These are phyloP conservation scores for Solea senegalensis DNA, from an alignment of 2,113 vertebrate genomes.

Conservation along the genomic window DNA sequence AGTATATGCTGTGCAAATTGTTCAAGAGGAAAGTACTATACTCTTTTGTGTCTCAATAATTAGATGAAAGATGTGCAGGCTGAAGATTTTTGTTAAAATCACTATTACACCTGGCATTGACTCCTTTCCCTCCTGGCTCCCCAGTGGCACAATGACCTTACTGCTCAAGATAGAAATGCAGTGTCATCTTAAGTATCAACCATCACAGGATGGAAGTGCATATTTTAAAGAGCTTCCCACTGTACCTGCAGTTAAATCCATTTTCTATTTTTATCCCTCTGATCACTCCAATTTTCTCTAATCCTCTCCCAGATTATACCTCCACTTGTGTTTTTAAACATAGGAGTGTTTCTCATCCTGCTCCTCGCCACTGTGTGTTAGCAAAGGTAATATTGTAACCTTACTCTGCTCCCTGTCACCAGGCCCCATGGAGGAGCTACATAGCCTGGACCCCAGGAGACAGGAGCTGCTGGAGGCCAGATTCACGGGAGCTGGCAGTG, in stretches of 20 bases:
- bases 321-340: neutral
- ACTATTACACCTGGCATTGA: neutral
- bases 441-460: slow-evolving; percentile 97
- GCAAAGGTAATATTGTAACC: neutral
- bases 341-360: neutral
- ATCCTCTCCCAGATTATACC: slow-evolving; percentile 31
- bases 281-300: slow-evolving; percentile 40
- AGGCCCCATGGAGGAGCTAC: slow-evolving; percentile 99
- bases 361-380: neutral
- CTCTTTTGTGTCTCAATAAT: too few species aligned
- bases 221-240: slow-evolving; percentile 40
- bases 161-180: slow-evolving; percentile 43
- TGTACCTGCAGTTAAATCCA: slow-evolving; percentile 28
- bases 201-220: slow-evolving; percentile 12
- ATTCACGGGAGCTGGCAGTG: slow-evolving; percentile 96
- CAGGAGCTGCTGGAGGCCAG: slow-evolving; percentile 98
- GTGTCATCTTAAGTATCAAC: slow-evolving; percentile 26
- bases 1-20: too few species aligned
- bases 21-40: too few species aligned
- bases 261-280: slow-evolving; percentile 51
- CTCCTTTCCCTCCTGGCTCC: slow-evolving; percentile 19
- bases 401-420: slow-evolving; percentile 4
- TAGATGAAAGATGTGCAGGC: neutral
- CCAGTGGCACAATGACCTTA: slow-evolving; percentile 35
- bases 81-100: slow-evolving; percentile 11